Conservation (phyloP, 2,888 invertebrate species). For the Spilarctia lutea region DNA sequence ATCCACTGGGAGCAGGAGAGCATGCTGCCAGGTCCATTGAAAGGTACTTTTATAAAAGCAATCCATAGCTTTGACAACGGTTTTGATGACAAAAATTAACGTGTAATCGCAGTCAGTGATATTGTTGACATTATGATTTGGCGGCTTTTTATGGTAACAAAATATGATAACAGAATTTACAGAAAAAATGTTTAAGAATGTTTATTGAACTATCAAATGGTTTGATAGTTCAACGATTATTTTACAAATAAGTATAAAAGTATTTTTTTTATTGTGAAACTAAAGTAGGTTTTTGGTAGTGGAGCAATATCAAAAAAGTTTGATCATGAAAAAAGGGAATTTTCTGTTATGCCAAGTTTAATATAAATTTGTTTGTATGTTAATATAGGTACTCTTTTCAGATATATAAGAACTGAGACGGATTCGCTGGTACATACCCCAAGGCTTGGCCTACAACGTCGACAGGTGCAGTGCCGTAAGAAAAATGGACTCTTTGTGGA, state of each 20-base stretch:
- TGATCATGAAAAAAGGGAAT: background rate
- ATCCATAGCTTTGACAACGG: conserved; percentile 27
- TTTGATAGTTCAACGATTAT: too few relatives aligned
- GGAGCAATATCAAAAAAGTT: background rate
- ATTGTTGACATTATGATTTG: conserved; percentile 16
- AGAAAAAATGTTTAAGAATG: too few relatives aligned
- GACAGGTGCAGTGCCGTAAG: conserved; percentile 78
- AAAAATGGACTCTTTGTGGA: conserved; percentile 77
- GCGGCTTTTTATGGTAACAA: background rate
- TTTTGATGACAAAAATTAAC: conserved; percentile 14
- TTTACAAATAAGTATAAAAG: too few relatives aligned
- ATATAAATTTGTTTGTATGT: background rate
- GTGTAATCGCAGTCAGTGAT: background rate
- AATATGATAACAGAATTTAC: background rate
- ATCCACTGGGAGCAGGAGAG: conserved; percentile 62
- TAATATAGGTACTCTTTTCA: conserved; percentile 28
- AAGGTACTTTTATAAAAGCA: conserved; percentile 58
- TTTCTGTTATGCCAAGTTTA: background rate
- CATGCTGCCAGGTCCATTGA: conserved; percentile 64
- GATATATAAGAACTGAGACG: conserved; percentile 61
- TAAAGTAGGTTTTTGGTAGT: too few relatives aligned
- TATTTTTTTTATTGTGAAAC: too few relatives aligned
- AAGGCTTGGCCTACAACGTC: conserved; percentile 77
- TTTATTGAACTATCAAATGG: too few relatives aligned
- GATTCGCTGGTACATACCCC: conserved; percentile 81